Conservation (phyloP, 2,797 vertebrate genomes). For the Nannoperca obscura region DNA sequence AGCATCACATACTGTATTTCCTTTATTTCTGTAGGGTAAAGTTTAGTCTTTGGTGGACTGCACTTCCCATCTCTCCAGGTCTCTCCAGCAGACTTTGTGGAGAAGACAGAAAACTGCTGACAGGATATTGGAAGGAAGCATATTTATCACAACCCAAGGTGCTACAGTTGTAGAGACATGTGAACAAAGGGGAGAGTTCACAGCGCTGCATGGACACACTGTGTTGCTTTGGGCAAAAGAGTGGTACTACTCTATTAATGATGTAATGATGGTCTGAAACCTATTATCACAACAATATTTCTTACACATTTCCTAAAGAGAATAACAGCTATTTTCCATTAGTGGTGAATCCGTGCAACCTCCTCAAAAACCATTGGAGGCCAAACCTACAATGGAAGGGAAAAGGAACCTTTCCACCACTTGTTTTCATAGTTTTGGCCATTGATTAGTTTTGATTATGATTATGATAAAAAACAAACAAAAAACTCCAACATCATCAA, state of each 20-base stretch:
- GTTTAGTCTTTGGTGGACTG: conserved; percentile 25
- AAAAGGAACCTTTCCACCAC: neutral
- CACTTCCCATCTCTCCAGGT: conserved; percentile 10
- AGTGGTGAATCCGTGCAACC: neutral
- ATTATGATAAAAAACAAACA: neutral
- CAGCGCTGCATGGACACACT: neutral
- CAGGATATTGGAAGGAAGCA: conserved; percentile 21
- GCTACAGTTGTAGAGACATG: neutral
- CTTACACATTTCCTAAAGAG: neutral
- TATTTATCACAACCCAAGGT: conserved; percentile 22
- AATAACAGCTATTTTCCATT: neutral
- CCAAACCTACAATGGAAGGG: neutral
- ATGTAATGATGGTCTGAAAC: neutral
- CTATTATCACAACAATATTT: neutral
- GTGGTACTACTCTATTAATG: neutral
- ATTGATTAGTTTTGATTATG: neutral
- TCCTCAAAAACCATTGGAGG: neutral
- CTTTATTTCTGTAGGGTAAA: conserved; percentile 22
- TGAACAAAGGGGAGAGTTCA: conserved; percentile 2
- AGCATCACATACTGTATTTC: conserved; percentile 19
- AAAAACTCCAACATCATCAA: neutral
- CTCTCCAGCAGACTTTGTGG: conserved; percentile 23
- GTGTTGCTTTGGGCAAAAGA: conserved; percentile 1
- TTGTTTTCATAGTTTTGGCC: neutral
- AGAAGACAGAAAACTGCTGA: conserved; percentile 39